A percentile compares a stretch with the other conserved stretches of the same genome.
phyloP scores from a whole-genome alignment of 2,888 invertebrate species.

The Helobdella robusta region DNA sequence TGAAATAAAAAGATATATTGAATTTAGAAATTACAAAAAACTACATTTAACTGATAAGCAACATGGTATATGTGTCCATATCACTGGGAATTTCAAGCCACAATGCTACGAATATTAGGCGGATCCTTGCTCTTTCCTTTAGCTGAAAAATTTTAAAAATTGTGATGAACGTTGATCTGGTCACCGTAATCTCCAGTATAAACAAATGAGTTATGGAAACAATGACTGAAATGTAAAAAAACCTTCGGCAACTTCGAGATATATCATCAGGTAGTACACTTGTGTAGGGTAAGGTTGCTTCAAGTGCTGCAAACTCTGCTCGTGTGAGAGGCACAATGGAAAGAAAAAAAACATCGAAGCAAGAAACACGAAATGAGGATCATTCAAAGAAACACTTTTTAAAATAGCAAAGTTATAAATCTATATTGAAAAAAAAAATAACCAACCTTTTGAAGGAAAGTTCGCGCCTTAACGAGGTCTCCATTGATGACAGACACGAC shows the following conservation, averaged over 20 bases:
- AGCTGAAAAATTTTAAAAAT: no score
- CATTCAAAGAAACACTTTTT: background rate
- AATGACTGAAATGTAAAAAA: background rate
- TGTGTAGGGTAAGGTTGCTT: background rate
- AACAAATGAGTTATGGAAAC: background rate
- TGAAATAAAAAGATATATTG: no score
- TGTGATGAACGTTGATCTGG: no score
- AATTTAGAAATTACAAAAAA: no score
- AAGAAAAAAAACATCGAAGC: background rate
- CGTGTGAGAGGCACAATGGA: background rate
- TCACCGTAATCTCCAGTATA: background rate
- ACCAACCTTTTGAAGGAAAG: slow-evolving; percentile 35
- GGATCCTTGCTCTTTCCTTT: no score
- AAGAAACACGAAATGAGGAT: background rate
- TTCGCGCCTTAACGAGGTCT: slow-evolving; percentile 60
- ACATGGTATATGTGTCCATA: no score
- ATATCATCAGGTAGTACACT: background rate
- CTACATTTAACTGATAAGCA: no score
- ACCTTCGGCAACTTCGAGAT: background rate
- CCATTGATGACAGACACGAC: slow-evolving; percentile 66
- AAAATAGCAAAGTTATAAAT: background rate
- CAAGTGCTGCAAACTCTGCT: background rate
- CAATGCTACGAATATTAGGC: no score
- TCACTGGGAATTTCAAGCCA: no score
- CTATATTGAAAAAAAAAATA: background rate